Evolutionary conservation across 2,113 vertebrate species (phyloP).

Genomic region (Ursus arctos): DNA sequence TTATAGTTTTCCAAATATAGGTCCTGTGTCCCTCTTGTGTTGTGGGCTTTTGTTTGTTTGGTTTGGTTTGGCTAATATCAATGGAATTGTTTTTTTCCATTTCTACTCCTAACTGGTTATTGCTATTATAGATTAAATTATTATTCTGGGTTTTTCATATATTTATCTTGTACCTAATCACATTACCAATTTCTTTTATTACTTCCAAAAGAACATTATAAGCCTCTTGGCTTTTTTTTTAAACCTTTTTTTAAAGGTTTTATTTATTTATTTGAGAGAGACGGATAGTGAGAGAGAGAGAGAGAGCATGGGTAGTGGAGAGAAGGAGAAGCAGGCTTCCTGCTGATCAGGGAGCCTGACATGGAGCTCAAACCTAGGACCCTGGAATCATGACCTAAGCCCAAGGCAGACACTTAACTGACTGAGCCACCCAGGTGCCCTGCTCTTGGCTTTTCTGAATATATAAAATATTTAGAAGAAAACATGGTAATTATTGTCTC

Average conservation of each 20-base stretch:
- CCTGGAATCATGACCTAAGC: neutral
- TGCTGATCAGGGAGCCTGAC: neutral
- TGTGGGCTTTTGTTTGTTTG: neutral
- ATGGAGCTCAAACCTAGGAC: neutral
- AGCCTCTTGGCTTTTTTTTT: neutral
- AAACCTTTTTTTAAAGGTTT: neutral
- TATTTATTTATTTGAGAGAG: neutral
- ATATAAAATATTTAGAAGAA: neutral
- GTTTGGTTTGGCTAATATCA: neutral
- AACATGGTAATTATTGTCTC: neutral
- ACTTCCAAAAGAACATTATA: neutral
- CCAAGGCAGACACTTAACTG: neutral
- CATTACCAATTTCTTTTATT: slow-evolving; percentile 1
- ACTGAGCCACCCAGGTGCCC: neutral
- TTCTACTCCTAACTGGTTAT: neutral
- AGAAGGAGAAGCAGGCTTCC: neutral
- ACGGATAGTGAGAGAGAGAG: too few relatives aligned
- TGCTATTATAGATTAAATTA: neutral
- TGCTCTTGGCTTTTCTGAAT: neutral
- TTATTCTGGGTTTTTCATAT: neutral
- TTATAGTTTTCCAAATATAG: neutral
- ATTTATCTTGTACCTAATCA: neutral
- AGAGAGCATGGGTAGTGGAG: neutral
- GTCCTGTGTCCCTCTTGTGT: neutral
- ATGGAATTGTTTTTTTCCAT: neutral